phyloP scores from a whole-genome alignment of 2,888 invertebrate species.

The Thera obeliscata region DNA sequence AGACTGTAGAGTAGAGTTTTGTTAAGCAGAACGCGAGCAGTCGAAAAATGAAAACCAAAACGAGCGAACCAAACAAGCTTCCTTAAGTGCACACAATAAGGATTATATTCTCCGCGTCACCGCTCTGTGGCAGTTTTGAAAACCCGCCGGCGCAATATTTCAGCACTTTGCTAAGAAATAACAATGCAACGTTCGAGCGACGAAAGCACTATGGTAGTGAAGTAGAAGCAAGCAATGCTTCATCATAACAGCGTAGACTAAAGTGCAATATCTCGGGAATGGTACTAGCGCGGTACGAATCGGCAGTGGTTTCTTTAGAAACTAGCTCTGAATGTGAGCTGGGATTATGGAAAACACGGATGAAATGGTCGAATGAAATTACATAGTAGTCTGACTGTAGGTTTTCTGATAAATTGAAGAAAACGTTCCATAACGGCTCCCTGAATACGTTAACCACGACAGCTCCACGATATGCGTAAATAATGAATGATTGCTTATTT shows the following conservation, averaged over 20 bases:
- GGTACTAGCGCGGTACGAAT: slow-evolving; percentile 40
- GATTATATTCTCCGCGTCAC: slow-evolving; percentile 43
- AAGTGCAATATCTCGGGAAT: slow-evolving; percentile 44
- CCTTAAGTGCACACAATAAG: slow-evolving; percentile 48
- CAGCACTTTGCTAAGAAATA: slow-evolving; percentile 77
- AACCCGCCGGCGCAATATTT: slow-evolving; percentile 73
- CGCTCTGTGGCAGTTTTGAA: slow-evolving; percentile 49
- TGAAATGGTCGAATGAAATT: slow-evolving; percentile 2
- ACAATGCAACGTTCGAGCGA: slow-evolving; percentile 70
- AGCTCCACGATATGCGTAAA: not conserved
- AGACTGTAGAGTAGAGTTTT: slow-evolving; percentile 46
- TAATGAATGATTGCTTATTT: not conserved
- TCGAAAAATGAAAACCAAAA: slow-evolving; percentile 62
- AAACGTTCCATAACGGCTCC: not conserved
- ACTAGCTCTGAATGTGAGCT: slow-evolving; percentile 14
- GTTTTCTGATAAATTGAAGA: not conserved
- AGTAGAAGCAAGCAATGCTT: slow-evolving; percentile 68
- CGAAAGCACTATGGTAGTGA: slow-evolving; percentile 69
- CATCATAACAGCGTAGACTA: slow-evolving; percentile 61
- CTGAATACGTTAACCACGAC: not conserved
- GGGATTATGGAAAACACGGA: slow-evolving; percentile 13
- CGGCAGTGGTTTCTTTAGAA: slow-evolving; percentile 30
- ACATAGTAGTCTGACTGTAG: not conserved
- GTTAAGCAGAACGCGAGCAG: slow-evolving; percentile 30
- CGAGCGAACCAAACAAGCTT: slow-evolving; percentile 53